A percentile compares a stretch with the other conserved stretches of the same genome.
phyloP scores from a whole-genome alignment of 2,113 vertebrate genomes.

The Octodon degus region DNA sequence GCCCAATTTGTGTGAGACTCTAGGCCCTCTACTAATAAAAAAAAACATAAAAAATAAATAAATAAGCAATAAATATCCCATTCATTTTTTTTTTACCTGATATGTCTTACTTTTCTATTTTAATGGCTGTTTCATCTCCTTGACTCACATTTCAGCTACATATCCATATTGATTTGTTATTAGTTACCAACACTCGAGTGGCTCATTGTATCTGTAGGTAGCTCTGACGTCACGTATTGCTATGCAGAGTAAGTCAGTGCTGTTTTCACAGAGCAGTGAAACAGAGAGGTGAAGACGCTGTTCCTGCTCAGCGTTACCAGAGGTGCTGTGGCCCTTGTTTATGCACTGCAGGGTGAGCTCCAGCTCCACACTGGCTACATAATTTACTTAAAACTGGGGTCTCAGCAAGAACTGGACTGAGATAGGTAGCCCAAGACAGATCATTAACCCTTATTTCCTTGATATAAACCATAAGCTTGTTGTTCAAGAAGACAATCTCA shows the following conservation, averaged over 20 bases:
- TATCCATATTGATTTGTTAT: background rate
- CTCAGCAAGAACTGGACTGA: background rate
- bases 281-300: background rate
- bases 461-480: background rate
- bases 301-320: background rate
- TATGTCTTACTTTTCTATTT: background rate
- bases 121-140: background rate
- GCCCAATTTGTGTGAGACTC: too few species aligned
- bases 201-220: background rate
- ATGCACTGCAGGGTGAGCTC: background rate
- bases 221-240: background rate
- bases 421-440: background rate
- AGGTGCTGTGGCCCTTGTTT: background rate
- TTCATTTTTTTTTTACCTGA: background rate
- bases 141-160: background rate
- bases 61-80: background rate
- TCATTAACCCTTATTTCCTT: background rate
- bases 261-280: background rate
- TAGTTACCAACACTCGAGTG: background rate
- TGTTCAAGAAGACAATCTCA: background rate
- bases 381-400: conserved; percentile 8
- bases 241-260: background rate
- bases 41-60: background rate
- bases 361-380: background rate
- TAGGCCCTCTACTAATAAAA: too few species aligned